Percentiles rank a stretch among this genome's conserved stretches.
Evolutionary conservation across 2,113 vertebrate genomes (phyloP).

Genomic region (Tragulus kanchil): DNA sequence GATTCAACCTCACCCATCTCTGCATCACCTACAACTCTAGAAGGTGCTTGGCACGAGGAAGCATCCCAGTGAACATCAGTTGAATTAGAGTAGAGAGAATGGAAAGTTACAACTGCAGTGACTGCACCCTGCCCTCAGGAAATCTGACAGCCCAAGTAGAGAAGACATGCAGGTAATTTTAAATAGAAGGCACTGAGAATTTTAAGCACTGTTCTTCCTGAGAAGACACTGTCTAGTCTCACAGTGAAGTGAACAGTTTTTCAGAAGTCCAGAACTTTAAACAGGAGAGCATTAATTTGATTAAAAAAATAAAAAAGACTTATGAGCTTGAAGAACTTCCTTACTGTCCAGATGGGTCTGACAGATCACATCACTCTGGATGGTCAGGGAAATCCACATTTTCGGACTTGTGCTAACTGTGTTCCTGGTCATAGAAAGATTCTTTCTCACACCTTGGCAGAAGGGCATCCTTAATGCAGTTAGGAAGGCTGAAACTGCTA

Average conservation of each 20-base stretch:
- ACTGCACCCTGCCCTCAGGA: not conserved
- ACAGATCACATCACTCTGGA: not conserved
- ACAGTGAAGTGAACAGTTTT: not conserved
- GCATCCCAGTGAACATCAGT: not conserved
- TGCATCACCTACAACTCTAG: not conserved
- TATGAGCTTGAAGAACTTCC: not conserved
- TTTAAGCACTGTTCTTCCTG: not conserved
- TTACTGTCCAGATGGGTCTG: not conserved
- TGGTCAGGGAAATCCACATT: not conserved
- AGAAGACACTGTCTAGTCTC: not conserved
- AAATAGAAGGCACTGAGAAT: constrained; percentile 6
- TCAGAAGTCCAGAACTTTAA: not conserved
- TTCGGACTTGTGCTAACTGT: not conserved
- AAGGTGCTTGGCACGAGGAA: not conserved
- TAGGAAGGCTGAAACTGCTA: not conserved
- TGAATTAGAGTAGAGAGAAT: not conserved
- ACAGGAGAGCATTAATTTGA: not conserved
- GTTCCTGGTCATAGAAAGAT: not conserved
- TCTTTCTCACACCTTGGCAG: not conserved
- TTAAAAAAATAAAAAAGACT: not conserved
- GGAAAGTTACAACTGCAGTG: not conserved
- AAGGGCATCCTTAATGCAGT: not conserved
- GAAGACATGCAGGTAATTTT: not conserved
- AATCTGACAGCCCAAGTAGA: not conserved
- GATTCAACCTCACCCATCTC: not conserved